phyloP scores from a whole-genome alignment of 2,113 vertebrate genomes.

The Triplophysa tibetana region DNA sequence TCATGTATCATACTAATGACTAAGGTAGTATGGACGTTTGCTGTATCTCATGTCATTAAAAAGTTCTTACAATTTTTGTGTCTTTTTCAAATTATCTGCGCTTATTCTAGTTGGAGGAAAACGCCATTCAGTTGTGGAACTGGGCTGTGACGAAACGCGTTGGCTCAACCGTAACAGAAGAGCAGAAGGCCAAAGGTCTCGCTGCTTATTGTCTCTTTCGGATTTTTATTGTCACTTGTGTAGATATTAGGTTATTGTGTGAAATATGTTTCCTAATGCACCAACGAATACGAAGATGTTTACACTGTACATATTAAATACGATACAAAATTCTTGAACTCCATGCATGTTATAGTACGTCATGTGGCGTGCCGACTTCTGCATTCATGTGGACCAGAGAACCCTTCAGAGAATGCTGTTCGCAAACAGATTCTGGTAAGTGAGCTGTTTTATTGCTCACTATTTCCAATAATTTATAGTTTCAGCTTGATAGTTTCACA shows the following conservation, averaged over 20 bases:
- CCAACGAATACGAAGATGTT: not conserved
- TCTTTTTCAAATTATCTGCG: not conserved
- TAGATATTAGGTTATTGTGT: too few relatives aligned
- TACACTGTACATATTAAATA: conserved; percentile 28
- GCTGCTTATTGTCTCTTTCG: not conserved
- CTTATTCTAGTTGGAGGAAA: conserved; percentile 79
- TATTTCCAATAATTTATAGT: not conserved
- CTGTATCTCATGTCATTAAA: too few relatives aligned
- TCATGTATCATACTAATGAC: too few relatives aligned
- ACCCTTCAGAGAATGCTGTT: conserved; percentile 76
- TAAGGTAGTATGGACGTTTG: too few relatives aligned
- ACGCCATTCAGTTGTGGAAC: conserved; percentile 87
- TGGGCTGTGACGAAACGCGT: conserved; percentile 82
- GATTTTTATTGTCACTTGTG: not conserved
- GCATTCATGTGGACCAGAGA: conserved; percentile 68
- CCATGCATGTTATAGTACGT: conserved; percentile 72
- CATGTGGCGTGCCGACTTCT: conserved; percentile 83
- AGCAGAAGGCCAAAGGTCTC: conserved; percentile 82
- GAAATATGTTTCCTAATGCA: not conserved
- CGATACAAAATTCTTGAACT: not conserved
- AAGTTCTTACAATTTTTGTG: too few relatives aligned
- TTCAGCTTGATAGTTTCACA: not conserved
- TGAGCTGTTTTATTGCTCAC: not conserved
- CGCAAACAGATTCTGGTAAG: conserved; percentile 84
- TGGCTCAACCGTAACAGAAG: conserved; percentile 66